Evolutionary conservation across 2,797 vertebrate species (phyloP), one percentile per base, ranked within the genome.

Genomic region (Protonibea diacanthus): DNA sequence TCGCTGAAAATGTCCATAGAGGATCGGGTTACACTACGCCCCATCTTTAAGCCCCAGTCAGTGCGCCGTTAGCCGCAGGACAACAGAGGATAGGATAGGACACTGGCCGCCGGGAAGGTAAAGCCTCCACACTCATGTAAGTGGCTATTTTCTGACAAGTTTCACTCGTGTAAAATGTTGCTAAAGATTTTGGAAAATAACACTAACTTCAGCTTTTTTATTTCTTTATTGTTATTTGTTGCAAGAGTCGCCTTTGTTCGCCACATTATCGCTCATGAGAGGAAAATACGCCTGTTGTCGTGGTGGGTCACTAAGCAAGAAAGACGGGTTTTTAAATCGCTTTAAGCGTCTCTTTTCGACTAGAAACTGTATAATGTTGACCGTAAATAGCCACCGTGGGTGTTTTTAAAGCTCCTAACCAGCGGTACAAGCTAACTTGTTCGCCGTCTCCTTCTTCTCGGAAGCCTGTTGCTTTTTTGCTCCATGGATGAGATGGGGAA

Each of bases 21-120:
- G 92, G 93, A 86, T 95, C 94, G 87, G 78, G 88, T 96, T 95
- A 93, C 95, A 72, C 82, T 78, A 91, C 94, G 93, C 91, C 94
- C 93, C 93, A 83, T 95, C 88, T 93, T 90, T 94, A 94, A 94
- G 88, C 89, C 89, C 84, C 85, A 81, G 83, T 88, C 89, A 64
- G 73, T 80, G 91, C 88, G 85, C 94, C 91, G 94, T 91, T 94
- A 94, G 88, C 91, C 73, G 89, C 82, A 64, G 87, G 83, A 91
- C 86, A 72, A 74, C 87, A 79, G 44, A 42, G 79, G 69, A 74
- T 20, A 76, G 81, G 76, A 23, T 52, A n/a, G 80, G 76, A 87
- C 2, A 49, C 78, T 58, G 78, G 52, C 58, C 27, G 73, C 86
- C 52, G 70, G 76, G 64, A 38, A 59, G 23, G 3, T 18, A 27